A percentile compares a stretch with the other conserved stretches of the same genome.
Evolutionary conservation across 2,797 vertebrate species (phyloP).

Genomic region (Periophthalmus magnuspinnatus): DNA sequence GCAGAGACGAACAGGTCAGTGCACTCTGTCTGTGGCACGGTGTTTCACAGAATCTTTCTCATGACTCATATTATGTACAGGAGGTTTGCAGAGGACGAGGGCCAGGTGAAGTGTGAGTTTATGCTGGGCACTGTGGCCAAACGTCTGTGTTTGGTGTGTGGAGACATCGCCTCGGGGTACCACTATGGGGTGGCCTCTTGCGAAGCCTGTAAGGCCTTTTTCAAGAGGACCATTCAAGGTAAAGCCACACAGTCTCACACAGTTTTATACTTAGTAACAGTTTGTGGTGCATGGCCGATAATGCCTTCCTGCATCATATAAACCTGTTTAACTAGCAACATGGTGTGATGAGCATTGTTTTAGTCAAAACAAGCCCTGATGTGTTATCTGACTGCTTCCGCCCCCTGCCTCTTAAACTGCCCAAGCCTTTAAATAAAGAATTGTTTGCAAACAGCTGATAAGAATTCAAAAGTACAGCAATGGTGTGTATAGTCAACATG

Average conservation of each 20-base stretch:
- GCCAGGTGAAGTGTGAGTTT: slow-evolving; percentile 94
- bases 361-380: slow-evolving; percentile 59
- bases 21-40: neutral
- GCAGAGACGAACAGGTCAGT: slow-evolving; percentile 60
- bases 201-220: slow-evolving; percentile 98
- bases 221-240: slow-evolving; percentile 99
- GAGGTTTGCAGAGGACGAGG: slow-evolving; percentile 83
- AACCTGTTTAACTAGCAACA: slow-evolving; percentile 68
- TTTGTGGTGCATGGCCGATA: slow-evolving; percentile 39
- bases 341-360: slow-evolving; percentile 56
- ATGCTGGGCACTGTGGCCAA: slow-evolving; percentile 95
- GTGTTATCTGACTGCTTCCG: slow-evolving; percentile 45
- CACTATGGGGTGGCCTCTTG: slow-evolving; percentile 98
- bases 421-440: slow-evolving; percentile 55
- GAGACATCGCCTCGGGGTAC: slow-evolving; percentile 95
- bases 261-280: slow-evolving; percentile 38
- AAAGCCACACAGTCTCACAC: slow-evolving; percentile 22
- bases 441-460: slow-evolving; percentile 71
- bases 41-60: neutral
- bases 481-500: slow-evolving; percentile 67
- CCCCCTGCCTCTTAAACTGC: slow-evolving; percentile 34
- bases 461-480: slow-evolving; percentile 37
- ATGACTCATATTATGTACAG: slow-evolving; percentile 31
- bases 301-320: slow-evolving; percentile 39
- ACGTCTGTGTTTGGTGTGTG: slow-evolving; percentile 95